Conservation (phyloP, 1,140 invertebrate genomes). For the Lucilia cuprina region DNA sequence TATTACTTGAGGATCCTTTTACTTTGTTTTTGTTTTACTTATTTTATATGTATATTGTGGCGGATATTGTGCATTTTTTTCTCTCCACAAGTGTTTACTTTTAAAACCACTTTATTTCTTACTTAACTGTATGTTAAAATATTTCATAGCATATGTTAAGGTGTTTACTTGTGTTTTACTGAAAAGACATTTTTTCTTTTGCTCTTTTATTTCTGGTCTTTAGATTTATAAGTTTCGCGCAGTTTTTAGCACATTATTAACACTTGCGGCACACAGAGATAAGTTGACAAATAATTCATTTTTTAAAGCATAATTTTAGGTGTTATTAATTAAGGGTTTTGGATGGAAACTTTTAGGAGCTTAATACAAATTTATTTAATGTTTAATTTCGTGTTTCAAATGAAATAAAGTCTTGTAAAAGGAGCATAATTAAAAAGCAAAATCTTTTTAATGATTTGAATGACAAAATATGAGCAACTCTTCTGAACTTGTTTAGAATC, state of each 20-base stretch:
- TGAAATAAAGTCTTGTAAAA: too few relatives aligned
- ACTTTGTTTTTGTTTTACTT: neutral
- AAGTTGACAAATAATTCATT: neutral
- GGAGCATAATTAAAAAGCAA: too few relatives aligned
- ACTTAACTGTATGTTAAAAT: neutral
- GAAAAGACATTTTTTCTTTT: neutral
- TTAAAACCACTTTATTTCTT: neutral
- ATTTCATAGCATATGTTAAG: neutral
- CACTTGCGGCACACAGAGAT: neutral
- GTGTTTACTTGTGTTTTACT: neutral
- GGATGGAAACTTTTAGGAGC: too few relatives aligned
- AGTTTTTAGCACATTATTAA: neutral
- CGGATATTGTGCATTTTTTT: too few relatives aligned
- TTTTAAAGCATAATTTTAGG: neutral
- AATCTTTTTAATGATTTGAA: too few relatives aligned
- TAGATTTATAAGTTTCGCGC: neutral
- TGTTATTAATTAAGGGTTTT: neutral
- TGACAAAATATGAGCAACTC: too few relatives aligned
- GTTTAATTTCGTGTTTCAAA: too few relatives aligned
- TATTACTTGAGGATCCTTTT: neutral
- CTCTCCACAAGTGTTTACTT: neutral
- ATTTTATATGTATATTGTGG: too few relatives aligned
- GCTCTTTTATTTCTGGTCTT: neutral
- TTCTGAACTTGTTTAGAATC: too few relatives aligned
- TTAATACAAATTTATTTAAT: too few relatives aligned